Evolutionary conservation across 2,888 invertebrate species (phyloP).

Genomic region (Colostygia pectinataria): DNA sequence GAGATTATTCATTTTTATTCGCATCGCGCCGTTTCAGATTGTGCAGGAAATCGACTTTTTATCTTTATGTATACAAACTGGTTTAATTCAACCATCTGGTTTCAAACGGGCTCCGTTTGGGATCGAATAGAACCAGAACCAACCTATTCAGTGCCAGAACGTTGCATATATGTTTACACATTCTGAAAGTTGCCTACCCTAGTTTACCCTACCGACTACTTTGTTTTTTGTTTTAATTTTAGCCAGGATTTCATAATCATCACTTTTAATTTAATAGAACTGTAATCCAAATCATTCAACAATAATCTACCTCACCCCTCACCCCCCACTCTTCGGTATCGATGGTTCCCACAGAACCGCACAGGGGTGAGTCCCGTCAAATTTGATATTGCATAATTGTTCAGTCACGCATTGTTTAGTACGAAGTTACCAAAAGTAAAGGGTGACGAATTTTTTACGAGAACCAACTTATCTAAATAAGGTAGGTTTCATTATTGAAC

Average conservation of each 20-base stretch:
- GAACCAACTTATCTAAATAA: too few relatives aligned
- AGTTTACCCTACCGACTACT: too few relatives aligned
- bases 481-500: too few relatives aligned
- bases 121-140: background rate
- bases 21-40: conserved; percentile 21
- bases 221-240: too few relatives aligned
- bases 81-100: background rate
- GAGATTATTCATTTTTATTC: conserved; percentile 42
- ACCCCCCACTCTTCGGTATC: background rate
- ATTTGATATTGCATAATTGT: background rate
- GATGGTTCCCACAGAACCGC: background rate
- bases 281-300: too few relatives aligned
- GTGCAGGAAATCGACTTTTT: conserved; percentile 9
- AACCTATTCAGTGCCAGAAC: too few relatives aligned
- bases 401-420: background rate
- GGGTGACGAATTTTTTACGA: too few relatives aligned
- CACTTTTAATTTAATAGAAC: too few relatives aligned
- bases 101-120: background rate
- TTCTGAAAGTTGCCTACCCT: too few relatives aligned
- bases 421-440: background rate
- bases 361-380: background rate
- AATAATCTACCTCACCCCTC: too few relatives aligned
- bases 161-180: too few relatives aligned
- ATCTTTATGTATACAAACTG: background rate
- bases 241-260: too few relatives aligned